Evolutionary conservation across 2,888 invertebrate genomes (phyloP).

Genomic region (Zele albiditarsus): DNA sequence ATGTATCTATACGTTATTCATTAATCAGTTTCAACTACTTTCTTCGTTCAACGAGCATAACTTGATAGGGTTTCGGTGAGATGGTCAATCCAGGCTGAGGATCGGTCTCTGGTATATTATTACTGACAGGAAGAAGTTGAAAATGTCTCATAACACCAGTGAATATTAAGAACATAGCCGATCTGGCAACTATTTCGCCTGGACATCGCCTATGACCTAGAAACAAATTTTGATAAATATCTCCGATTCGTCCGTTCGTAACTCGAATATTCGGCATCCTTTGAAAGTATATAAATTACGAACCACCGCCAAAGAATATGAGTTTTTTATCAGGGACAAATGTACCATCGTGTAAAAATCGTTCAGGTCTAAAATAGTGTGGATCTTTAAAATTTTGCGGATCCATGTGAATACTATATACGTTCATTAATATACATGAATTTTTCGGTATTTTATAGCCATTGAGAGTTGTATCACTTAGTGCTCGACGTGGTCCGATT

Average conservation of each 20-base stretch:
- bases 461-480: conserved; percentile 74
- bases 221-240: conserved; percentile 49
- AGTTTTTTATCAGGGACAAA: conserved; percentile 62
- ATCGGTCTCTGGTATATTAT: conserved; percentile 70
- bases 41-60: conserved; percentile 15
- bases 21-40: neutral
- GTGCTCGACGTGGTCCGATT: conserved; percentile 74
- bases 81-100: conserved; percentile 76
- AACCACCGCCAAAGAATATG: conserved; percentile 72
- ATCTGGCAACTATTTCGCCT: conserved; percentile 78
- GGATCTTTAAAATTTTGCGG: conserved; percentile 78
- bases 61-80: conserved; percentile 75
- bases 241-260: neutral
- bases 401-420: conserved; percentile 77
- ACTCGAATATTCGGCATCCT: neutral
- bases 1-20: no score
- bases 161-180: conserved; percentile 78
- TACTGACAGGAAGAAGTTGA: conserved; percentile 71
- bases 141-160: conserved; percentile 77
- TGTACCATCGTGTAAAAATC: conserved; percentile 74
- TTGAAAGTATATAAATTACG: conserved; percentile 39
- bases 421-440: conserved; percentile 74
- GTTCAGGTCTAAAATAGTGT: conserved; percentile 78
- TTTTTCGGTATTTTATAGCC: conserved; percentile 76
- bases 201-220: conserved; percentile 79